These are phyloP conservation scores for Sycophaga agraensis DNA, from an alignment of 1,140 invertebrate genomes.

Conservation along the genomic window DNA sequence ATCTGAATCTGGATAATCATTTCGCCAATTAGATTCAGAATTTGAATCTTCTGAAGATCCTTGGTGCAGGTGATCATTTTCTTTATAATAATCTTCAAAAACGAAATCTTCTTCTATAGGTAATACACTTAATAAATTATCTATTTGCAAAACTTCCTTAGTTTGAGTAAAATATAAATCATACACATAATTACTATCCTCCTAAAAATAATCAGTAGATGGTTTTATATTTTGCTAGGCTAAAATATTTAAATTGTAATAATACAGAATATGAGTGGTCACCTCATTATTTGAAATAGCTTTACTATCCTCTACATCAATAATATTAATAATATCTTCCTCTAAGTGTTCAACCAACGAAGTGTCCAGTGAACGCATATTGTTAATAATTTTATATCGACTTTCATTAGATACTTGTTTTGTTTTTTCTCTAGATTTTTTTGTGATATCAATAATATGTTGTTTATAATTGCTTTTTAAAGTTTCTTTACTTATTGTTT, in stretches of 20 bases:
- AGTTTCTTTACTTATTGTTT: constrained; percentile 41
- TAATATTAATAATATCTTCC: constrained; percentile 40
- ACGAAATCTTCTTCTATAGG: constrained; percentile 40
- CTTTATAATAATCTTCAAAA: constrained; percentile 35
- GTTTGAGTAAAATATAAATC: constrained; percentile 48
- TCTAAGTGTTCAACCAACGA: constrained; percentile 20
- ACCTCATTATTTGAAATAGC: constrained; percentile 5
- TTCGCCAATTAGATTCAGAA: constrained; percentile 58
- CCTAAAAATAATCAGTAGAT: constrained; percentile 32
- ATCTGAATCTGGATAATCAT: constrained; percentile 61
- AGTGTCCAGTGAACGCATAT: constrained; percentile 39
- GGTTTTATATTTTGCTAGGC: constrained; percentile 1
- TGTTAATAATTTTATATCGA: constrained; percentile 48
- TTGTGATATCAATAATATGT: constrained; percentile 49
- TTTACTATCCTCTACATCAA: constrained; percentile 45
- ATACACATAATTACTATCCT: constrained; percentile 41
- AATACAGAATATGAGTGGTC: background rate
- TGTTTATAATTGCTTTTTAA: constrained; percentile 50
- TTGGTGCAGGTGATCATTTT: constrained; percentile 30
- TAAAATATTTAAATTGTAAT: no score
- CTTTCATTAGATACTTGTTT: constrained; percentile 37
- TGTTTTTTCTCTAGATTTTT: constrained; percentile 35
- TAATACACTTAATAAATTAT: constrained; percentile 37
- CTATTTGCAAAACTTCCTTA: constrained; percentile 29
- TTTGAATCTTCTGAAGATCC: constrained; percentile 58